Percentiles rank a stretch among this genome's conserved stretches.
Conservation (phyloP, 1,140 invertebrate genomes). For the Caenorhabditis latens region DNA sequence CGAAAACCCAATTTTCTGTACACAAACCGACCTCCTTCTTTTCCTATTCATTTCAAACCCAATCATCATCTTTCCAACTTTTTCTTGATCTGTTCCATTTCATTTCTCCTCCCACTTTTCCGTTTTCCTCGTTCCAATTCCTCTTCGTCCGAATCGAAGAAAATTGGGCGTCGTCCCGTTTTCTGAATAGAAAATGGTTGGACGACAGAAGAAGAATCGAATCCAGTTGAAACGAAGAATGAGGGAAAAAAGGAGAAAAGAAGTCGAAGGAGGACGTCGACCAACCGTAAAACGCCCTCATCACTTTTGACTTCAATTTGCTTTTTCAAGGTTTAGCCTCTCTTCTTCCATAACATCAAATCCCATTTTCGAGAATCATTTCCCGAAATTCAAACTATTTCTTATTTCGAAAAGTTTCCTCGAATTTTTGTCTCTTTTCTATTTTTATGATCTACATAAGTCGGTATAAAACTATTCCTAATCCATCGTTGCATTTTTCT, state of each 20-base stretch:
- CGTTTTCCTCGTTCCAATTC: conserved; percentile 48
- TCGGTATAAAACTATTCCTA: background rate
- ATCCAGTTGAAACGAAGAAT: conserved; percentile 43
- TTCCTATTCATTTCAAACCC: conserved; percentile 42
- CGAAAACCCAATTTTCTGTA: conserved; percentile 1
- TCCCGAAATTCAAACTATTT: background rate
- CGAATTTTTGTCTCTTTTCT: background rate
- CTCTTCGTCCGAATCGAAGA: conserved; percentile 22
- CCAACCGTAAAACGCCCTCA: conserved; percentile 54
- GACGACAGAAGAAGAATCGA: conserved; percentile 24
- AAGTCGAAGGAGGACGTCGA: conserved; percentile 38
- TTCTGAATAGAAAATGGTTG: conserved; percentile 28
- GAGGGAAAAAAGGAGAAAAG: background rate
- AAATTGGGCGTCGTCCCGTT: conserved; percentile 55
- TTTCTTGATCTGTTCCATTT: background rate
- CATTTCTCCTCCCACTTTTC: background rate
- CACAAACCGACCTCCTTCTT: background rate
- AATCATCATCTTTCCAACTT: conserved; percentile 46
- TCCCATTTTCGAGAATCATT: conserved; percentile 17
- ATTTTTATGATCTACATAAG: conserved; percentile 6
- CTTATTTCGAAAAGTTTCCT: background rate
- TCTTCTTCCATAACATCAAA: conserved; percentile 6
- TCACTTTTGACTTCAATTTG: conserved; percentile 55
- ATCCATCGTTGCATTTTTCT: background rate
- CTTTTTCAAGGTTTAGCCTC: conserved; percentile 53